A percentile compares a stretch with the other conserved stretches of the same genome.
phyloP scores from a whole-genome alignment of 2,113 vertebrate species.

The Brachypodius melanocephalos region DNA sequence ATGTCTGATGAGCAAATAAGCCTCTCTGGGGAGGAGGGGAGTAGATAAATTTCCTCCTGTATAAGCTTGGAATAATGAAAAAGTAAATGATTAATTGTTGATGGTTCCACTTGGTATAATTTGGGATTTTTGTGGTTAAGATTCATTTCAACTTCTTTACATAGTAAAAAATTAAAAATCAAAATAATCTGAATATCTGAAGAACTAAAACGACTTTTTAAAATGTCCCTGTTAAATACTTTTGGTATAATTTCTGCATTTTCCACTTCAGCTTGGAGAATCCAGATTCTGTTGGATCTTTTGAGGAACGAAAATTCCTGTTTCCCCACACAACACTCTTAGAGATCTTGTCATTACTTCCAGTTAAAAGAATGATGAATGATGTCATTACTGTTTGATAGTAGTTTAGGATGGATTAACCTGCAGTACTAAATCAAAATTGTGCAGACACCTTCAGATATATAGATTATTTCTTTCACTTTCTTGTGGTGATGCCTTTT shows the following conservation, averaged over 20 bases:
- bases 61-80: neutral
- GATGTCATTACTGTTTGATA: neutral
- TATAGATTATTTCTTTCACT: neutral
- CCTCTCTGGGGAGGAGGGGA: neutral
- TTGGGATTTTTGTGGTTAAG: neutral
- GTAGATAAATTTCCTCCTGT: neutral
- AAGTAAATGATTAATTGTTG: neutral
- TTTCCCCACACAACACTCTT: neutral
- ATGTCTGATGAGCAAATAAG: conserved; percentile 4
- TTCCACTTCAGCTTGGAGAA: neutral
- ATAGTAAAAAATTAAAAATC: neutral
- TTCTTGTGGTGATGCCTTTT: neutral
- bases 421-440: neutral
- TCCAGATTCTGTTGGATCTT: neutral
- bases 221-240: neutral
- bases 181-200: neutral
- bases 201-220: neutral
- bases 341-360: neutral
- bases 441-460: neutral
- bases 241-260: neutral
- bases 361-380: neutral
- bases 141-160: neutral
- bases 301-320: neutral
- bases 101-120: neutral
- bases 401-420: neutral